A percentile compares a stretch with the other conserved stretches of the same genome.
Evolutionary conservation across 2,888 invertebrate species (phyloP).

Genomic region (Stenotaenia linearis): DNA sequence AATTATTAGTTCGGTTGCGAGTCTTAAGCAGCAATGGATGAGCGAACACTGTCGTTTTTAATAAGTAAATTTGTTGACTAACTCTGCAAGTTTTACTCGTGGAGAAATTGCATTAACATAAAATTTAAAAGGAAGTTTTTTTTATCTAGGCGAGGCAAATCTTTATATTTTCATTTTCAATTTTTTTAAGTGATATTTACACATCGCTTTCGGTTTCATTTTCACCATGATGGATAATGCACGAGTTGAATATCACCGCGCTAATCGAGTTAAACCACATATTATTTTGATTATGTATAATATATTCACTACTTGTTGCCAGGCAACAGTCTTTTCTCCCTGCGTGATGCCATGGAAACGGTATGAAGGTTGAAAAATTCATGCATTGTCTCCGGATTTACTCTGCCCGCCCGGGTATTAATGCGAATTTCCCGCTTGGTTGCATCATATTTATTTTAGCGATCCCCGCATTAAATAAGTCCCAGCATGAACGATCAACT

Average conservation of each 20-base stretch:
- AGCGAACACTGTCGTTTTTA: background rate
- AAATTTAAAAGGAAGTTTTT: background rate
- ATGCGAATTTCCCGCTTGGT: constrained; percentile 18
- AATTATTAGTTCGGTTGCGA: background rate
- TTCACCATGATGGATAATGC: constrained; percentile 10
- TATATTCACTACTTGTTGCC: constrained; percentile 9
- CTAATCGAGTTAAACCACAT: constrained; percentile 18
- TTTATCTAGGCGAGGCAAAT: background rate
- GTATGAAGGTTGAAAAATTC: constrained; percentile 17
- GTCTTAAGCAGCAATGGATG: background rate
- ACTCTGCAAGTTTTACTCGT: background rate
- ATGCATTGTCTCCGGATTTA: constrained; percentile 23
- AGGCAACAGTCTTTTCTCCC: background rate
- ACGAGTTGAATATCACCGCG: constrained; percentile 15
- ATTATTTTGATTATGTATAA: constrained; percentile 18
- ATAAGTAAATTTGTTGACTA: constrained; percentile 14
- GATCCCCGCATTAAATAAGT: constrained; percentile 12
- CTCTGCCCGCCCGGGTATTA: constrained; percentile 15
- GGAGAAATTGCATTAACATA: constrained; percentile 16
- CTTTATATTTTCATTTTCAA: background rate
- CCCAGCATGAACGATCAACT: background rate
- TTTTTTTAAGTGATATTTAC: background rate
- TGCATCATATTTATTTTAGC: constrained; percentile 23
- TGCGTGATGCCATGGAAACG: constrained; percentile 13
- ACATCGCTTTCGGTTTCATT: background rate